Evolutionary conservation across 2,888 invertebrate species (phyloP), one percentile per base, ranked within the genome.

Genomic region (Abrostola triplasia): DNA sequence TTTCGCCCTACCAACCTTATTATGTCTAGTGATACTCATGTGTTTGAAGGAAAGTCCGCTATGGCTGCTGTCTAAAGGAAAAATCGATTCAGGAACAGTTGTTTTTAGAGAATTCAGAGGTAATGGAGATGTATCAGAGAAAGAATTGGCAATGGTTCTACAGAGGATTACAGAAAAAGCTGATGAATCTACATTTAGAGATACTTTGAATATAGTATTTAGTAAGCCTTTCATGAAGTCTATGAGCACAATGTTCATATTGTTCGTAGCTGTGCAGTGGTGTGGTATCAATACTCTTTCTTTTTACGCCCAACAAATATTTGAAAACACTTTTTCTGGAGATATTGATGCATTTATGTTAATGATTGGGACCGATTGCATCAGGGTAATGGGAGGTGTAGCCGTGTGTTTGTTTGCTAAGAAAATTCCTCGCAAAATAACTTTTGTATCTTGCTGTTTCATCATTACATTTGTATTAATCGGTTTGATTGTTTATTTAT

Each of bases 31-130:
- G 0, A 59, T 84, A 10, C 47, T 88, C 0, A 4, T 87, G 5
- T 77, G 80, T 56, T 66, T 89, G 40, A 86, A 85, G 79, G 90
- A 90, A 76, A 90, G 89, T 37, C 90, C 90, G 0, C 52, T 89
- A 5, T 90, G 90, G 90, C 64, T 90, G 36, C 79, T 90, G 36
- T 72, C 82, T 2, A 88, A 88, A 73, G 88, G 87, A 0, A 85
- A 75, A 62, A 74, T 63, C 0, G 79, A 85, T 4, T 79, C 84
- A 68, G 90, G 89, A 0, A 73, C 79, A 6, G 65, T 81, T 37
- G 69, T 82, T 1, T 90, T 84, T 42, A 82, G 70, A 72, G 68
- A 75, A 73, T 90, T 87, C 48, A 84, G 90, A 64, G 90, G 89
- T 0, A 77, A 75, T 5, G 79, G 74, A 5, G 84, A 84, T 0